Evolutionary conservation across 2,888 invertebrate genomes (phyloP).

Genomic region (Tachina grossa): DNA sequence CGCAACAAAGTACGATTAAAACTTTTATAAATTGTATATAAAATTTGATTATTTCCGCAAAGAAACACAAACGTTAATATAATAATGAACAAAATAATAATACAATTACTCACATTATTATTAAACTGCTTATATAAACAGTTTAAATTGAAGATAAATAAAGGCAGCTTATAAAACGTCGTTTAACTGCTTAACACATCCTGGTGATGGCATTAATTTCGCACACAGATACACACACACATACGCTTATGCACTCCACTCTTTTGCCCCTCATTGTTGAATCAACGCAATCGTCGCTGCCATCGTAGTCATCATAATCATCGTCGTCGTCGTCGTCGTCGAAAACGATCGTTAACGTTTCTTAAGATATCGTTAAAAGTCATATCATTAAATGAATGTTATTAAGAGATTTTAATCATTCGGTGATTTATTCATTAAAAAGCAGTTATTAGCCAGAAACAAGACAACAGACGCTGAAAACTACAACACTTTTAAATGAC

Average conservation of each 20-base stretch:
- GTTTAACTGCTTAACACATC: conserved; percentile 66
- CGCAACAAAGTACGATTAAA: conserved; percentile 32
- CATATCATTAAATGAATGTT: conserved; percentile 75
- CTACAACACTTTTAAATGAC: conserved; percentile 73
- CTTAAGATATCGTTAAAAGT: conserved; percentile 70
- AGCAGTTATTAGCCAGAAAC: conserved; percentile 81
- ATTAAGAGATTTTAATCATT: conserved; percentile 82
- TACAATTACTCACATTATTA: conserved; percentile 42
- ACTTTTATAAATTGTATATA: conserved; percentile 22
- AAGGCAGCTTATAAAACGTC: conserved; percentile 56
- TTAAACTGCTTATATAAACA: conserved; percentile 64
- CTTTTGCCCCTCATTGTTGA: not conserved
- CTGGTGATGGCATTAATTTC: conserved; percentile 60
- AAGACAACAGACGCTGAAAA: conserved; percentile 74
- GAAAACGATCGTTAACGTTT: conserved; percentile 62
- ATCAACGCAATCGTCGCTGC: not conserved
- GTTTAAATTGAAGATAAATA: conserved; percentile 62
- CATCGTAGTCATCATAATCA: too few species aligned
- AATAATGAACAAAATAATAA: conserved; percentile 17
- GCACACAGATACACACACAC: conserved; percentile 7
- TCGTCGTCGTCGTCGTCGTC: conserved; percentile 9
- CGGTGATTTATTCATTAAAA: conserved; percentile 83
- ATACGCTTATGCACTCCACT: not conserved
- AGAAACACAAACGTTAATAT: conserved; percentile 38
- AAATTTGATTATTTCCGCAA: conserved; percentile 61